These are phyloP conservation scores for Panthera leo DNA, from an alignment of 2,113 vertebrate species.

Conservation along the genomic window DNA sequence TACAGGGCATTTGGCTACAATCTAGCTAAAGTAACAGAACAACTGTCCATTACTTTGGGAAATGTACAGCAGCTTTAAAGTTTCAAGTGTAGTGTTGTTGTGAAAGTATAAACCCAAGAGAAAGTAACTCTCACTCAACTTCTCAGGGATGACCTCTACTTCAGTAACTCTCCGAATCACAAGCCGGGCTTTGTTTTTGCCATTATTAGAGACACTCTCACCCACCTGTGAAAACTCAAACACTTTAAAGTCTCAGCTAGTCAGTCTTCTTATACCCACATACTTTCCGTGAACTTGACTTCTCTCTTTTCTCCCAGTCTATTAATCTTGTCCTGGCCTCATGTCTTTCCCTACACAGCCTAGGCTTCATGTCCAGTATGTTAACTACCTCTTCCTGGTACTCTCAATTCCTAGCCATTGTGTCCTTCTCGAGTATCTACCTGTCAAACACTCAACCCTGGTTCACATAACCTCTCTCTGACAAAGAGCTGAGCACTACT, in stretches of 20 bases:
- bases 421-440: background rate
- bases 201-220: background rate
- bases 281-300: background rate
- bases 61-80: slow-evolving; percentile 13
- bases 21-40: background rate
- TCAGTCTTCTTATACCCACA: background rate
- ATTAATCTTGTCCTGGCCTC: background rate
- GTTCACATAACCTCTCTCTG: background rate
- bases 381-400: background rate
- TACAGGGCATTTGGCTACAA: background rate
- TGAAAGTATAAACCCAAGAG: background rate
- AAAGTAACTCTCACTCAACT: slow-evolving; percentile 3
- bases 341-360: background rate
- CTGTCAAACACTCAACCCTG: background rate
- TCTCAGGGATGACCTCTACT: background rate
- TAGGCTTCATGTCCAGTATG: background rate
- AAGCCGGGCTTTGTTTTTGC: background rate
- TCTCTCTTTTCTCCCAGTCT: background rate
- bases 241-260: background rate
- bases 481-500: background rate
- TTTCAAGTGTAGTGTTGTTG: background rate
- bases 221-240: background rate
- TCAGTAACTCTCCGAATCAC: background rate
- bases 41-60: background rate
- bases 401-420: background rate